Conservation (phyloP, 1,140 invertebrate genomes). For the Elysia chlorotica region DNA sequence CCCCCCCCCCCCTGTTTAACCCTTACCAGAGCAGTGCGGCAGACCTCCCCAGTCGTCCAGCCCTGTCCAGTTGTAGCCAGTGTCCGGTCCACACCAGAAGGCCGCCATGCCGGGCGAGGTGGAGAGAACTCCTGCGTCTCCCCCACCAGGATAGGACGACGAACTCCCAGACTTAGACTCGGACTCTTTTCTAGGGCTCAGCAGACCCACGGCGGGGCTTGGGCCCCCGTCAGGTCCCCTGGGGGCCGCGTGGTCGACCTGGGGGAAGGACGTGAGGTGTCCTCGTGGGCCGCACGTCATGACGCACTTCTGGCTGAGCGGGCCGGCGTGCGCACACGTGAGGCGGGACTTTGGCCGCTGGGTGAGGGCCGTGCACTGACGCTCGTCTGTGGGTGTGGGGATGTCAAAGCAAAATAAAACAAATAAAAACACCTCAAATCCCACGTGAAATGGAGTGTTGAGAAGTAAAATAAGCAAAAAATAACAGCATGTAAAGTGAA, state of each 20-base stretch:
- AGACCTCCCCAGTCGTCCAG: conserved; percentile 38
- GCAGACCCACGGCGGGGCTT: not conserved
- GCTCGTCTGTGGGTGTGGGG: not conserved
- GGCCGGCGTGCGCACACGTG: conserved; percentile 4
- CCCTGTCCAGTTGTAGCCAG: conserved; percentile 46
- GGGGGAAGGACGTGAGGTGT: conserved; percentile 9
- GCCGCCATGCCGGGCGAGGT: too few species aligned
- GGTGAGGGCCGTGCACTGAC: conserved; percentile 1
- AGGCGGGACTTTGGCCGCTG: conserved; percentile 9
- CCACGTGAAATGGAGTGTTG: too few species aligned
- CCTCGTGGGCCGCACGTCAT: conserved; percentile 32
- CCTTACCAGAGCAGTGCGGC: conserved; percentile 57
- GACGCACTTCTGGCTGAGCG: conserved; percentile 31
- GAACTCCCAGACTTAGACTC: too few species aligned
- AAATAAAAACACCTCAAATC: too few species aligned
- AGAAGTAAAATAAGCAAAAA: too few species aligned
- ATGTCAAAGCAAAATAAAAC: too few species aligned
- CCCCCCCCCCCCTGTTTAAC: too few species aligned
- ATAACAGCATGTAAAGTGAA: too few species aligned
- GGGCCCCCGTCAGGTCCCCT: too few species aligned
- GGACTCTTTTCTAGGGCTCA: not conserved
- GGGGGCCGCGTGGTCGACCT: too few species aligned
- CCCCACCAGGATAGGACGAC: too few species aligned
- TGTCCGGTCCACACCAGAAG: conserved; percentile 45
- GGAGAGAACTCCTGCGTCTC: too few species aligned